A percentile compares a stretch with the other conserved stretches of the same genome.
Conservation (phyloP, 2,888 invertebrate species). For the Xanthorhoe designata region DNA sequence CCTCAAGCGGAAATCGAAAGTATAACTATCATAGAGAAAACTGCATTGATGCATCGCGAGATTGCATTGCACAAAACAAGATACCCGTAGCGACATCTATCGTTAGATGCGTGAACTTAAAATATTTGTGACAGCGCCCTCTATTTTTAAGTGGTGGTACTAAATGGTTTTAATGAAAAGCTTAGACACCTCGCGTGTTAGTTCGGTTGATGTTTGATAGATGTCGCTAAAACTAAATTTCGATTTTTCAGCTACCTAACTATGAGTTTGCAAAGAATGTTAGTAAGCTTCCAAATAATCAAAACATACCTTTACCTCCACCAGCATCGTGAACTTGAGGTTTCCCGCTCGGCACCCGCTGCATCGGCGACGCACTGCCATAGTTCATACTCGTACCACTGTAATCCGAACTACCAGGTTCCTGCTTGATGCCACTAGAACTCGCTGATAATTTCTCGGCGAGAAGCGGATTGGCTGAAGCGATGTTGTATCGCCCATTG, state of each 20-base stretch:
- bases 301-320: conserved; percentile 84
- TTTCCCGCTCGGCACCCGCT: conserved; percentile 82
- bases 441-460: conserved; percentile 94
- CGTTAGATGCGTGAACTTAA: conserved; percentile 25
- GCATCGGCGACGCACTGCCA: conserved; percentile 81
- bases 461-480: conserved; percentile 93
- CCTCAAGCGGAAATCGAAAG: conserved; percentile 84
- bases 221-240: conserved; percentile 48
- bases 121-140: conserved; percentile 51
- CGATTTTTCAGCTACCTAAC: conserved; percentile 8
- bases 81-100: conserved; percentile 61
- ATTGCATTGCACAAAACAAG: conserved; percentile 18
- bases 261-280: conserved; percentile 2
- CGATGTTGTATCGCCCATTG: conserved; percentile 90
- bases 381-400: conserved; percentile 82
- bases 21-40: conserved; percentile 73
- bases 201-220: conserved; percentile 47
- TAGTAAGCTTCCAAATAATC: conserved; percentile 37
- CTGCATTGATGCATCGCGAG: conserved; percentile 56
- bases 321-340: conserved; percentile 83
- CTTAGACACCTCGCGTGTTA: conserved; percentile 1
- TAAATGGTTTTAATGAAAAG: conserved; percentile 23
- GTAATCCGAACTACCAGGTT: conserved; percentile 81
- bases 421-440: conserved; percentile 86
- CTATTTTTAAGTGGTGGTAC: conserved; percentile 49